These are phyloP conservation scores for Eulithis prunata DNA, from an alignment of 2,888 invertebrate species.

Conservation along the genomic window DNA sequence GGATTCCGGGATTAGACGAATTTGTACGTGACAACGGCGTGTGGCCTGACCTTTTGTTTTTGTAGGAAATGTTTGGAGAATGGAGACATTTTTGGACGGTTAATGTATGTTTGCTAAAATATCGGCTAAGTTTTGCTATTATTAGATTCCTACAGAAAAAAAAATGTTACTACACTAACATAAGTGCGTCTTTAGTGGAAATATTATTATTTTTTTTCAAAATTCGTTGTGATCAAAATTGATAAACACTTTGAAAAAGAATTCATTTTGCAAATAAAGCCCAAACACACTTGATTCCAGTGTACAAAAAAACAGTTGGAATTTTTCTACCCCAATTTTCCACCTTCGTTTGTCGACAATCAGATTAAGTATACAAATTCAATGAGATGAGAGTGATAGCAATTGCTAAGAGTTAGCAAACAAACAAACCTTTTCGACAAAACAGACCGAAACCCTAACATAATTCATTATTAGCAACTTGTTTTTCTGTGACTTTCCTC, in stretches of 20 bases:
- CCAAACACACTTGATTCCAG: neutral
- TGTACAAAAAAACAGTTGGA: neutral
- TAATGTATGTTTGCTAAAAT: constrained; percentile 5
- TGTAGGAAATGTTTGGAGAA: constrained; percentile 28
- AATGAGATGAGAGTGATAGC: constrained; percentile 17
- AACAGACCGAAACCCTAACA: constrained; percentile 39
- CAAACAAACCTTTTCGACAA: constrained; percentile 35
- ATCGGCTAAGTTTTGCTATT: constrained; percentile 8
- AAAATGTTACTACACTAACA: too few relatives aligned
- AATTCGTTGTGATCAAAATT: too few relatives aligned
- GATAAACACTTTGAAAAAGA: too few relatives aligned
- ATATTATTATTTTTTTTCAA: too few relatives aligned
- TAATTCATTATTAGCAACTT: constrained; percentile 71
- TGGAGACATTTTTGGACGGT: constrained; percentile 13
- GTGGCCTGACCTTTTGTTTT: constrained; percentile 50
- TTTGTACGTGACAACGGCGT: constrained; percentile 73
- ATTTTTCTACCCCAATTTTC: neutral
- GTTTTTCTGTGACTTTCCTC: constrained; percentile 60
- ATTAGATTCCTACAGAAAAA: neutral
- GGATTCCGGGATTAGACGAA: constrained; percentile 73
- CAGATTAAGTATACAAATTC: constrained; percentile 17
- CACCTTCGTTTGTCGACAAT: constrained; percentile 11
- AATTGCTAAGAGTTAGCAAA: constrained; percentile 21
- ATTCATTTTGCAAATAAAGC: too few relatives aligned
- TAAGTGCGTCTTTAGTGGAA: too few relatives aligned